Evolutionary conservation across 2,888 invertebrate species (phyloP).

Genomic region (Cantharis lateralis): DNA sequence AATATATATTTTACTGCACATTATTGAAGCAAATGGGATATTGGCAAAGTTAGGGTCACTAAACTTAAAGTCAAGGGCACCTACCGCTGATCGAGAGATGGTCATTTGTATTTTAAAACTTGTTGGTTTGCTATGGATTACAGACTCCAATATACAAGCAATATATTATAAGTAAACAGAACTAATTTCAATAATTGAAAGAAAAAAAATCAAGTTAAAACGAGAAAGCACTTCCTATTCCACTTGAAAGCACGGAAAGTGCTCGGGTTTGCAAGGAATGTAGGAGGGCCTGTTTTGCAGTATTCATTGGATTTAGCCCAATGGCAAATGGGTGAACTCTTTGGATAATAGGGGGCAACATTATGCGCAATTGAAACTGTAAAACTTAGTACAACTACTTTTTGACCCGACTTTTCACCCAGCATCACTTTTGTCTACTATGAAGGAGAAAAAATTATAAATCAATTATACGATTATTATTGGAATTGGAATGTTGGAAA

Average conservation of each 20-base stretch:
- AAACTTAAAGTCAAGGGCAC: conserved; percentile 57
- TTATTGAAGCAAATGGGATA: conserved; percentile 28
- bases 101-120: conserved; percentile 38
- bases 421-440: neutral
- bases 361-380: neutral
- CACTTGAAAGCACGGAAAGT: neutral
- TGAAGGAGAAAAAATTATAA: neutral
- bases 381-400: neutral
- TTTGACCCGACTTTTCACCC: neutral
- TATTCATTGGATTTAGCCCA: neutral
- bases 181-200: neutral
- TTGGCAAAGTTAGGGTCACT: conserved; percentile 53
- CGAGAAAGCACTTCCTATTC: neutral
- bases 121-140: conserved; percentile 1
- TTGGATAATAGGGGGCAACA: neutral
- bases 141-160: neutral
- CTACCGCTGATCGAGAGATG: conserved; percentile 47
- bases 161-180: neutral
- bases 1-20: conserved; percentile 11
- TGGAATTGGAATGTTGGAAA: neutral
- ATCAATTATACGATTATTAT: neutral
- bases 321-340: neutral
- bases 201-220: neutral
- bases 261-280: neutral
- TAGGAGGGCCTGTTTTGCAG: neutral